Evolutionary conservation across 2,888 invertebrate species (phyloP).

Genomic region (Acrobasis consociella): DNA sequence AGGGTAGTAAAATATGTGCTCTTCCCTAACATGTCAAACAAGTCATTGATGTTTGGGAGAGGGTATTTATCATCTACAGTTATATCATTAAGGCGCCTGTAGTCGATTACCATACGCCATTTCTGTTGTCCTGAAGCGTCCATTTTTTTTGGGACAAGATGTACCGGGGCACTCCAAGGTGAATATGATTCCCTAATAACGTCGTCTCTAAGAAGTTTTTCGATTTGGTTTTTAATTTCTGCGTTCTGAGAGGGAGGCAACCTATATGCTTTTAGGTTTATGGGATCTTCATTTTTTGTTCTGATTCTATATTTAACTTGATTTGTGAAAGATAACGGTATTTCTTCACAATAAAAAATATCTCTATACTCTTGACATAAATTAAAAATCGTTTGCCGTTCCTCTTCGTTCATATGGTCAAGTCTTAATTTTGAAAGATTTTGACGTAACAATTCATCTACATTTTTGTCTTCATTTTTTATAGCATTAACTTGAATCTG

Average conservation of each 20-base stretch:
- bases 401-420: neutral
- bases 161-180: neutral
- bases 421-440: neutral
- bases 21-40: neutral
- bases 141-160: neutral
- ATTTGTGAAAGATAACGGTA: neutral
- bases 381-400: neutral
- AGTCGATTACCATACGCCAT: neutral
- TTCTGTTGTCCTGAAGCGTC: neutral
- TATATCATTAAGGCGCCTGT: neutral
- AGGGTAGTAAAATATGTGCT: neutral
- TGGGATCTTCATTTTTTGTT: too few species aligned
- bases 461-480: too few species aligned
- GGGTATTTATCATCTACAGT: neutral
- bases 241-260: neutral
- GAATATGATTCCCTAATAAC: neutral
- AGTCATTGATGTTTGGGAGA: neutral
- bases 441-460: too few species aligned
- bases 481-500: too few species aligned
- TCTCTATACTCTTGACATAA: neutral
- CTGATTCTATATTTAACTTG: neutral
- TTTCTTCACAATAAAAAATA: neutral
- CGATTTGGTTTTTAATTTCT: neutral
- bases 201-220: neutral
- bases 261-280: too few species aligned